These are phyloP conservation scores for Choloepus hoffmanni DNA, from an alignment of 2,113 vertebrate genomes.

Conservation along the genomic window DNA sequence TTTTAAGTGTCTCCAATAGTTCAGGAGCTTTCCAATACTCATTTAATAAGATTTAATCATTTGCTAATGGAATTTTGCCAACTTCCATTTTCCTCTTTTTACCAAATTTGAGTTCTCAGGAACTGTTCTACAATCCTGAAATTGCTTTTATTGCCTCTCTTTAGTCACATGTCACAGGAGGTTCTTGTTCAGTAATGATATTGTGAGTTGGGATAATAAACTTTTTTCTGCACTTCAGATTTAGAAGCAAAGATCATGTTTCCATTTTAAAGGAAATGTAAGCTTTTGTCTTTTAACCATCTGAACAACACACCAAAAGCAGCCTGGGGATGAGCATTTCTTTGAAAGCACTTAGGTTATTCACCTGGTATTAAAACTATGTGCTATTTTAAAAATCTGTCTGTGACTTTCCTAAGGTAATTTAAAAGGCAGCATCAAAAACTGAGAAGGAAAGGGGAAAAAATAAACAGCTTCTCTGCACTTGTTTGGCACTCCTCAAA, in stretches of 20 bases:
- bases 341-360: slow-evolving; percentile 85
- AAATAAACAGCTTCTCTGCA: slow-evolving; percentile 84
- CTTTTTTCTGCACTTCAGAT: slow-evolving; percentile 83
- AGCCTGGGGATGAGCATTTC: slow-evolving; percentile 82
- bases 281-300: slow-evolving; percentile 85
- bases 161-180: slow-evolving; percentile 84
- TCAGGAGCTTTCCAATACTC: slow-evolving; percentile 86
- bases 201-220: slow-evolving; percentile 80
- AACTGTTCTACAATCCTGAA: slow-evolving; percentile 82
- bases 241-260: slow-evolving; percentile 83
- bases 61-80: slow-evolving; percentile 85
- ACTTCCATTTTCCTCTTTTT: slow-evolving; percentile 72
- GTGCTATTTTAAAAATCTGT: slow-evolving; percentile 77
- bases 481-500: slow-evolving; percentile 79
- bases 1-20: slow-evolving; percentile 87
- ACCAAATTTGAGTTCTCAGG: slow-evolving; percentile 80
- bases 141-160: slow-evolving; percentile 82
- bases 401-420: slow-evolving; percentile 82
- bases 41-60: slow-evolving; percentile 85
- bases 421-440: slow-evolving; percentile 82
- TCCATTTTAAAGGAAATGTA: slow-evolving; percentile 84
- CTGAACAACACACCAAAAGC: slow-evolving; percentile 85
- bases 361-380: slow-evolving; percentile 84
- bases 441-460: slow-evolving; percentile 72
- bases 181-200: slow-evolving; percentile 86